Evolutionary conservation across 2,797 vertebrate genomes (phyloP), one percentile per base, ranked within the genome.

Genomic region (Hyperoplus lanceolatus): DNA sequence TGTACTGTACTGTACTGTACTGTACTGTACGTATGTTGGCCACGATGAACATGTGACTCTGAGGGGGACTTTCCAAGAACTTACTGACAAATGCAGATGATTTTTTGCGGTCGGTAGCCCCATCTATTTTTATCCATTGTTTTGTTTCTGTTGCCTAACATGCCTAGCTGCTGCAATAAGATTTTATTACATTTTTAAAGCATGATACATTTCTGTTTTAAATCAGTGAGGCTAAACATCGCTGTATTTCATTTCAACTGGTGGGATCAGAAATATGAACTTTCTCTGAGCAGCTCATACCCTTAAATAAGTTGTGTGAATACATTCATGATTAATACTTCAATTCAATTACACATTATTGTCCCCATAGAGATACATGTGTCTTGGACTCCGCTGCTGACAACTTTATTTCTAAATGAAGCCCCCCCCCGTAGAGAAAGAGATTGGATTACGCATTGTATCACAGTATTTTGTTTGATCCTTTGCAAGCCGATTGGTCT

Each of bases 381-480:
- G 29, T 29, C 29, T 29, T 29, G 29, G 29, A 29, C 29, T 29
- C 29, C 29, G 29, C 29, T 0, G 29, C 29, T 29, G 29, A 29
- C 29, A 29, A 29, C 29, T 29, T 29, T 29, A 29, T 29, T 29
- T 29, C 29, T 29, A 29, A 29, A 29, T 29, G 29, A 29, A 21
- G 21, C 18, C 14, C 18, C 18, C 13, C 55, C 36, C 51, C 39
- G 16, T 14, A 15, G 54, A 60, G 16, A 54, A 77, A 43, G 48
- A 64, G 6, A 73, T 11, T 62, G 11, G n/a, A 82, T 70, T 55
- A 59, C 21, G 21, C 1, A 79, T 66, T 59, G 76, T 55, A 70
- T 80, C 45, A 53, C 49, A 70, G 55, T n/a, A 39, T 62, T 77
- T 76, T 21, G 70, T 74, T 7, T 67, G n/a, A 82, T 81, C 71